Percentiles rank a stretch among this genome's conserved stretches.
phyloP scores from a whole-genome alignment of 2,113 vertebrate species.

The Hippocampus comes region DNA sequence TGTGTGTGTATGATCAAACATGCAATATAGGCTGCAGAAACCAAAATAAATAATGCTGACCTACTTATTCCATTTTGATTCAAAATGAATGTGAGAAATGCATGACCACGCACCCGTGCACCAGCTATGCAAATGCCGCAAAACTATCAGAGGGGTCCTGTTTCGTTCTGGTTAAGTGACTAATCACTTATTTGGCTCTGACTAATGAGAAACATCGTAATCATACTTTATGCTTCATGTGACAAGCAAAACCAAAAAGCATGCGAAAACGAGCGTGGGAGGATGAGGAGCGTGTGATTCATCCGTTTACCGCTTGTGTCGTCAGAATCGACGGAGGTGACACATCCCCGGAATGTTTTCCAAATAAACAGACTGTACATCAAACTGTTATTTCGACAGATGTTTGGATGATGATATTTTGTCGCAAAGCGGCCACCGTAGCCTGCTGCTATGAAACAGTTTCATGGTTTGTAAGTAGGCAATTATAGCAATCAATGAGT shows the following conservation, averaged over 20 bases:
- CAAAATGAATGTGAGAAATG: conserved; percentile 18
- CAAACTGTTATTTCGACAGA: neutral
- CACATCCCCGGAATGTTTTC: neutral
- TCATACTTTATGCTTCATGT: conserved; percentile 44
- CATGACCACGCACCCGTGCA: conserved; percentile 10
- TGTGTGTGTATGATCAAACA: neutral
- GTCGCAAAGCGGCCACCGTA: neutral
- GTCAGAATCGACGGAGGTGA: conserved; percentile 26
- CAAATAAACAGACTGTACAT: neutral
- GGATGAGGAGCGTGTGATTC: conserved; percentile 48
- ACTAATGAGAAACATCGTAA: conserved; percentile 41
- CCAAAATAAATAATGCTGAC: conserved; percentile 33
- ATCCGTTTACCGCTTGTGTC: conserved; percentile 40
- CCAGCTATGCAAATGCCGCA: conserved; percentile 23
- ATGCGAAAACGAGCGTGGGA: conserved; percentile 44
- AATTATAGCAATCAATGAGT: neutral
- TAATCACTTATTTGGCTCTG: conserved; percentile 42
- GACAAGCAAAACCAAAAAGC: conserved; percentile 37
- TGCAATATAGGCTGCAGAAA: neutral
- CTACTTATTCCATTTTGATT: conserved; percentile 20
- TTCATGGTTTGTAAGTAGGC: neutral
- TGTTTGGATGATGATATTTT: neutral
- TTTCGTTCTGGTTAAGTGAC: conserved; percentile 17
- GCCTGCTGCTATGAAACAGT: neutral
- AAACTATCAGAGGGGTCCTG: conserved; percentile 27